Evolutionary conservation across 2,888 invertebrate species (phyloP), one percentile per base, ranked within the genome.

Genomic region (Morinoia aosen): DNA sequence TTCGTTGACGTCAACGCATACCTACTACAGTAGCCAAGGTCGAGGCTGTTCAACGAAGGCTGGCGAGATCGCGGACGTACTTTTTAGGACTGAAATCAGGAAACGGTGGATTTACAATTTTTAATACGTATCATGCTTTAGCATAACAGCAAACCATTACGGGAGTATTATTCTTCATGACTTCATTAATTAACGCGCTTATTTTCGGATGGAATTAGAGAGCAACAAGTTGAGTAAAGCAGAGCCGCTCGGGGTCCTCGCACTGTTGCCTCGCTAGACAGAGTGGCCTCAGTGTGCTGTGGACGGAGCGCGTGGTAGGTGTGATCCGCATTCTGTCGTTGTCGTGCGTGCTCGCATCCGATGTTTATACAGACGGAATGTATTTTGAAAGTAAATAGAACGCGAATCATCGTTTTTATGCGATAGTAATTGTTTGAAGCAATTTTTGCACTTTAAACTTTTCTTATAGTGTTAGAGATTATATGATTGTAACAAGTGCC

Each of bases 251-350:
- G 25, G n/a, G 33, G 56, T 57, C 33, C 57, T 39, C 93, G 57
- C 33, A 12, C 10, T 57, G 25, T 93, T 25, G 93, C 93, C 57
- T 93, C n/a, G 93, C 57, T 57, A 93, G 93, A 93, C 93, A 93
- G 25, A 57, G 48, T 93, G 93, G 93, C 93, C 93, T 93, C 93
- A 93, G 93, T 93, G n/a, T 57, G 57, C 33, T 16, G 40, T 40
- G 57, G 33, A 19, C 48, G 16, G 57, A 39, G 39, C 57, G 39
- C 48, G 48, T 39, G n/a, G 2, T 57, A 33, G 56, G 57, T 93
- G 93, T 56, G 19, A 0, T 0, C 2, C 25, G 56, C 11, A 10
- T 57, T 39, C 12, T 12, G 56, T 25, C 57, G 11, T 12, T 58
- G n/a, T 1, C 48, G 48, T 93, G 93, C 48, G 93, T 57, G 93